phyloP scores from a whole-genome alignment of 64 coral and sea anemone genomes.

The Trachythela sp. region DNA sequence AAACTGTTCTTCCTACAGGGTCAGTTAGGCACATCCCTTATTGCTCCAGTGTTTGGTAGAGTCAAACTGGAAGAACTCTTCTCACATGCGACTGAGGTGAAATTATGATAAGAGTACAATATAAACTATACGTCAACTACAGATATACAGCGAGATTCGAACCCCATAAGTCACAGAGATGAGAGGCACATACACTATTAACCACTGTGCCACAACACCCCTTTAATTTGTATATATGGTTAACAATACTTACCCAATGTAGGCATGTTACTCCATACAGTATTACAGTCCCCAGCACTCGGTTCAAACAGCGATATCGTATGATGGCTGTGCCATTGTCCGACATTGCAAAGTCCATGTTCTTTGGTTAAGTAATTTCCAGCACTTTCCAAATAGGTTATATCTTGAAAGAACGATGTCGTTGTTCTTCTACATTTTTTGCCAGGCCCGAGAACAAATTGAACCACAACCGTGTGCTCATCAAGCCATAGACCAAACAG shows the following conservation, averaged over 20 bases:
- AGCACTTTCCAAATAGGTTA: not conserved
- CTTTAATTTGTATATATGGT: too few species aligned
- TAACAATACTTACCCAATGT: not conserved
- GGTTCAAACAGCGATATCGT: not conserved
- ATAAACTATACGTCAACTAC: too few species aligned
- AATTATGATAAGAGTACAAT: too few species aligned
- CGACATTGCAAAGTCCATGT: not conserved
- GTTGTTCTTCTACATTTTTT: not conserved
- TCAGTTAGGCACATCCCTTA: too few species aligned
- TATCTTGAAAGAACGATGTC: not conserved
- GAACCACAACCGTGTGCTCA: not conserved
- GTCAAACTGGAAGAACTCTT: too few species aligned
- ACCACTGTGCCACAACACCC: too few species aligned
- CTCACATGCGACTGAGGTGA: too few species aligned
- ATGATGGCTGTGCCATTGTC: conserved; percentile 10
- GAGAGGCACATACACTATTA: too few species aligned
- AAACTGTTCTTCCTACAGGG: too few species aligned
- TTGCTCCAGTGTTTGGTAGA: too few species aligned
- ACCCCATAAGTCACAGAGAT: too few species aligned
- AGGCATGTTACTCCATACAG: not conserved
- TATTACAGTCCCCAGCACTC: not conserved
- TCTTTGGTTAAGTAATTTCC: not conserved
- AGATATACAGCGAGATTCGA: too few species aligned
- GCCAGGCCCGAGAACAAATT: conserved; percentile 1
- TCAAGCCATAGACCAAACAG: not conserved